Evolutionary conservation across 2,888 invertebrate species (phyloP), one percentile per base, ranked within the genome.

Genomic region (Plebejus melissa): DNA sequence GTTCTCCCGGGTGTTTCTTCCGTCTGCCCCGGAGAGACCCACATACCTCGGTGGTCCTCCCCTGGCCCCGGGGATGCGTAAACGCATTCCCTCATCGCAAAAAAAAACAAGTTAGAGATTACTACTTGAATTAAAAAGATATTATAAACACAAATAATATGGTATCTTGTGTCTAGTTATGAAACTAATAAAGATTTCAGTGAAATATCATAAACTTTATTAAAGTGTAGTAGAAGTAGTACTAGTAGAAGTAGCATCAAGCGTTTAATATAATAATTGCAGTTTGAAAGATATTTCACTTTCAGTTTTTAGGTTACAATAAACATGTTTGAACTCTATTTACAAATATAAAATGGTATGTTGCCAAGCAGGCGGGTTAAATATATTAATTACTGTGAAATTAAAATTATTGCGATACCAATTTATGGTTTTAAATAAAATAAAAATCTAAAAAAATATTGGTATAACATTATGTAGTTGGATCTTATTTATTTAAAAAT

Each of bases 221-320:
- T 4, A 1, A 11, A 16, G 22, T 22, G 22, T 22, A 22, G 22
- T 22, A 22, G 22, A 22, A 22, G 54, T 4, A 54, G 54, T 22
- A 16, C 54, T 22, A 22, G 22, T 22, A 22, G 22, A 22, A 22
- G 22, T 22, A 22, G 22, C 22, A 22, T 22, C 22, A 22, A 22
- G 22, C 22, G 22, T 22, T 22, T 22, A 22, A 22, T 22, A 22
- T 22, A 22, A 22, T 22, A 22, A 22, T 22, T 22, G 22, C 22
- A 22, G n/a, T 7, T 13, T 41, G 70, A 70, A 70, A 70, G 70
- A 70, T 70, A 41, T 70, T 38, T 70, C 9, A 70, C 38, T 70
- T 38, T 22, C 9, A 41, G 41, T 70, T 41, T 70, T 70, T 38
- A 70, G 38, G 41, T 41, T 70, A 41, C n/a, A 22, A 70, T 70